These are phyloP conservation scores for Melitaea athalia DNA, from an alignment of 2,888 invertebrate species.

Conservation along the genomic window DNA sequence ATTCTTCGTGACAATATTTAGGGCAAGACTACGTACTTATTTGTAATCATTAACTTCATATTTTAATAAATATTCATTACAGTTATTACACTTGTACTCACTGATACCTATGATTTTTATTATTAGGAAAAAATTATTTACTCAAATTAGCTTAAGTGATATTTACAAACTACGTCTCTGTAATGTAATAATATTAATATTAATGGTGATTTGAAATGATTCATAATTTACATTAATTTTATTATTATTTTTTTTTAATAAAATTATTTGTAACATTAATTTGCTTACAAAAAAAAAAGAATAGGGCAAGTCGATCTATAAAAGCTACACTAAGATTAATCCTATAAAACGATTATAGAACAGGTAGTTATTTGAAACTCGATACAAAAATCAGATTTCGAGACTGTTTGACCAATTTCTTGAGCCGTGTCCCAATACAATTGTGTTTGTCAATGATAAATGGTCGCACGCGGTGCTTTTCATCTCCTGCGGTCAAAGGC, in stretches of 20 bases:
- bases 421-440: slow-evolving; percentile 76
- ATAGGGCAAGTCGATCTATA: background rate
- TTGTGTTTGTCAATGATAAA: slow-evolving; percentile 83
- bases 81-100: no score
- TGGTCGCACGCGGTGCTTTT: slow-evolving; percentile 78
- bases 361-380: slow-evolving; percentile 41
- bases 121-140: no score
- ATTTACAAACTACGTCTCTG: no score
- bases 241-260: background rate
- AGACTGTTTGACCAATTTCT: slow-evolving; percentile 79
- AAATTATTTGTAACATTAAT: background rate
- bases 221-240: no score
- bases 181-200: no score
- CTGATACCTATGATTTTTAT: no score
- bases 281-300: background rate
- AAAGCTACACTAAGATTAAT: slow-evolving; percentile 23
- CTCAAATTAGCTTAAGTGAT: no score
- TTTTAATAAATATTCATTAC: no score
- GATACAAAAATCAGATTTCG: slow-evolving; percentile 62
- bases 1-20: no score
- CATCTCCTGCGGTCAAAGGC: slow-evolving; percentile 76
- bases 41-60: no score
- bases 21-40: no score
- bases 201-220: no score
- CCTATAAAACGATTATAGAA: slow-evolving; percentile 31